These are phyloP conservation scores for Geotria australis DNA, from an alignment of 2,797 vertebrate genomes.

Conservation along the genomic window DNA sequence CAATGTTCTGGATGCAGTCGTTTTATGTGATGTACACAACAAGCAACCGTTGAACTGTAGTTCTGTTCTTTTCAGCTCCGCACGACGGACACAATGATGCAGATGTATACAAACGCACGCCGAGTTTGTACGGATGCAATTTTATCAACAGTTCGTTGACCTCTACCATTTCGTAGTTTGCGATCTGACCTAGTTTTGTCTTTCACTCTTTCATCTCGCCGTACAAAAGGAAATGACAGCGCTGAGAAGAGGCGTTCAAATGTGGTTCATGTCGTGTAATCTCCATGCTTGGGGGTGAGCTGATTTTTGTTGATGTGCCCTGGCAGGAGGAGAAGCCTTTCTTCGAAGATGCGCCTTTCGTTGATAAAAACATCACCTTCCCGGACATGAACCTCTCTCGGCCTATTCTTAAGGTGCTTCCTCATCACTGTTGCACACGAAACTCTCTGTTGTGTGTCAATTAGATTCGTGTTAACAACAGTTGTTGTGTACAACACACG, in stretches of 20 bases:
- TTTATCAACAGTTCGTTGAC: neutral
- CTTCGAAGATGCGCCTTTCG: constrained; percentile 61
- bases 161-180: neutral
- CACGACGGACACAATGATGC: too few species aligned
- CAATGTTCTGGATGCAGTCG: too few species aligned
- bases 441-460: neutral
- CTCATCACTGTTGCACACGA: neutral
- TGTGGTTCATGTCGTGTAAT: constrained; percentile 1
- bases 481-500: too few species aligned
- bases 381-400: constrained; percentile 84
- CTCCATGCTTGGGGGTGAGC: neutral
- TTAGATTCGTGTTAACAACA: neutral
- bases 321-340: constrained; percentile 23
- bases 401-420: constrained; percentile 55
- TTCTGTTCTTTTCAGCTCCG: too few species aligned
- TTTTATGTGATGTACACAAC: too few species aligned
- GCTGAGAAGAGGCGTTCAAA: constrained; percentile 6
- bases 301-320: constrained; percentile 1
- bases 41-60: too few species aligned
- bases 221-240: constrained; percentile 22
- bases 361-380: constrained; percentile 42
- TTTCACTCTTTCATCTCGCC: constrained; percentile 32
- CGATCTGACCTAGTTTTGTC: neutral
- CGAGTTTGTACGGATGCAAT: neutral
- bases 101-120: too few species aligned